Evolutionary conservation across 92 coral and sea anemone species (phyloP).

Genomic region (Zoanthus solanderi): DNA sequence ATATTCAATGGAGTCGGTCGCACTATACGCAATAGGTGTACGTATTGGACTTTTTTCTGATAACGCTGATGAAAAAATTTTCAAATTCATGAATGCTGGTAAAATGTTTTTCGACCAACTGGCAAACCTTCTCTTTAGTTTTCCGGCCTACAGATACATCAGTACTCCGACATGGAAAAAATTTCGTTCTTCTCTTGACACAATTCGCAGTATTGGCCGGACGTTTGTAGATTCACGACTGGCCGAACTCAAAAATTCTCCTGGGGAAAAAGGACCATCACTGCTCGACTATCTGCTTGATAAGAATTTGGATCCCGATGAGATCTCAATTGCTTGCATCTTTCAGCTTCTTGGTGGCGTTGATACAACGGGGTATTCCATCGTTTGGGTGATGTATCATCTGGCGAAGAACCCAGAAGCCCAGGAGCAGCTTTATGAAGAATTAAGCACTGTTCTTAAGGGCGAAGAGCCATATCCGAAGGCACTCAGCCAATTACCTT

Average conservation of each 20-base stretch:
- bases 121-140: constrained; percentile 36
- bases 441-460: background rate
- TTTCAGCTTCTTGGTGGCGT: constrained; percentile 47
- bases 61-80: background rate
- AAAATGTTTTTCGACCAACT: constrained; percentile 17
- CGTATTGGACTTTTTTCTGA: constrained; percentile 46
- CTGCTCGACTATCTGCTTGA: constrained; percentile 42
- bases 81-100: constrained; percentile 33
- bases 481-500: constrained; percentile 25
- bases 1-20: constrained; percentile 52
- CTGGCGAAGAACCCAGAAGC: constrained; percentile 29
- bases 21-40: constrained; percentile 22
- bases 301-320: constrained; percentile 8
- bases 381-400: constrained; percentile 48
- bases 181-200: constrained; percentile 37
- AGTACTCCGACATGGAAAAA: constrained; percentile 35
- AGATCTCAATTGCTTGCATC: constrained; percentile 30
- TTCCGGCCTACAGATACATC: constrained; percentile 44
- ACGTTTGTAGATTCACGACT: constrained; percentile 15
- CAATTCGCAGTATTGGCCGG: constrained; percentile 30
- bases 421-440: constrained; percentile 33
- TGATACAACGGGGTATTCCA: constrained; percentile 35
- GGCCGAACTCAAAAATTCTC: constrained; percentile 3
- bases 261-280: constrained; percentile 9
- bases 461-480: constrained; percentile 4